Evolutionary conservation across 2,888 invertebrate species (phyloP).

Genomic region (Branchipolynoe longqiensis): DNA sequence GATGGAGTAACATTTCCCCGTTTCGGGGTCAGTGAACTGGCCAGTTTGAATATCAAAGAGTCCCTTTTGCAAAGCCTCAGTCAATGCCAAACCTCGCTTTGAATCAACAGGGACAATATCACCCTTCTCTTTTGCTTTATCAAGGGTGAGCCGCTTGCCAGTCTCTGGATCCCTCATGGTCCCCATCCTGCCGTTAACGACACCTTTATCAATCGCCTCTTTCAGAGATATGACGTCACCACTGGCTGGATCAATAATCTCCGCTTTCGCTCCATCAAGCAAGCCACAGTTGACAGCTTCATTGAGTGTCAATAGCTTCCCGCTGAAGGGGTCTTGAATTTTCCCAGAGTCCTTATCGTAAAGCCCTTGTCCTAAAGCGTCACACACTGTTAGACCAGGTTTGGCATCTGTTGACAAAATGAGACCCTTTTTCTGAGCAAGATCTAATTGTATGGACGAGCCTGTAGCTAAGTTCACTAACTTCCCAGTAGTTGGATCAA

Average conservation of each 20-base stretch:
- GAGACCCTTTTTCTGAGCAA: constrained; percentile 63
- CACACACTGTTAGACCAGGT: constrained; percentile 71
- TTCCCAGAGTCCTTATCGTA: constrained; percentile 77
- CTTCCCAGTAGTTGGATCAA: constrained; percentile 71
- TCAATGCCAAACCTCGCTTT: constrained; percentile 25
- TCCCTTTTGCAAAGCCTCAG: constrained; percentile 46
- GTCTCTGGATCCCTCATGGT: constrained; percentile 60
- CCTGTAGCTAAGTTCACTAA: constrained; percentile 71
- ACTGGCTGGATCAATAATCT: constrained; percentile 58
- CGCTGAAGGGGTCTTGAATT: constrained; percentile 68
- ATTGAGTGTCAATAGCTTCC: constrained; percentile 85
- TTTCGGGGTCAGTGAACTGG: constrained; percentile 1
- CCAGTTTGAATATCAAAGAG: constrained; percentile 37
- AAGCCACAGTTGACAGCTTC: constrained; percentile 91
- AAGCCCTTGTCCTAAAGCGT: constrained; percentile 75
- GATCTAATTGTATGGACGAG: constrained; percentile 73
- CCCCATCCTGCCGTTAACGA: constrained; percentile 62
- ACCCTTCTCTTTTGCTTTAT: constrained; percentile 76
- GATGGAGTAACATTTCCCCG: constrained; percentile 56
- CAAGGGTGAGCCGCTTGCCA: constrained; percentile 58
- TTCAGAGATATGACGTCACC: constrained; percentile 85
- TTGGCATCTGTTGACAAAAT: constrained; percentile 52
- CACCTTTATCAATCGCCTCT: constrained; percentile 69
- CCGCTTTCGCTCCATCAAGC: constrained; percentile 82
- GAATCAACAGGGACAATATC: constrained; percentile 53